A percentile compares a stretch with the other conserved stretches of the same genome.
phyloP scores from a whole-genome alignment of 35 echinoderm and acorn worm species.

The Ophiothrix spiculata region DNA sequence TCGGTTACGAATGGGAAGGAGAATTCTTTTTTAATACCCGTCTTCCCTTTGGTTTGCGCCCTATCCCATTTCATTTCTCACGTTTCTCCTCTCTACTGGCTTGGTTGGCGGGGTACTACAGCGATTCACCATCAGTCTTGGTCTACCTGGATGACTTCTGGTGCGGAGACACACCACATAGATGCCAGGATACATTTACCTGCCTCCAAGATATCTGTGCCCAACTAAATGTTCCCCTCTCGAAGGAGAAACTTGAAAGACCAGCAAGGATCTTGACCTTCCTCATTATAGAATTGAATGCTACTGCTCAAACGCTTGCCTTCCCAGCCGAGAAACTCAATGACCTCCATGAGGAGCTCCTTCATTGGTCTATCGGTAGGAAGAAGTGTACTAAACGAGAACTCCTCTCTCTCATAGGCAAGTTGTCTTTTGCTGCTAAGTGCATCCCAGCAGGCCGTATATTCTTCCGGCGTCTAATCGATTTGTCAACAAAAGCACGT shows the following conservation, averaged over 20 bases:
- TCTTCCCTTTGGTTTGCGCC: neutral
- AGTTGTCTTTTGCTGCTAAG: neutral
- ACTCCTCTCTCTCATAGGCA: neutral
- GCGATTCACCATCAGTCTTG: neutral
- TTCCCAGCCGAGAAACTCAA: neutral
- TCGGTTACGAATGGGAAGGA: neutral
- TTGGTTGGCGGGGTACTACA: neutral
- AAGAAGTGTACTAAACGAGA: neutral
- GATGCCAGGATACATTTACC: neutral
- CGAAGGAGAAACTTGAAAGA: neutral
- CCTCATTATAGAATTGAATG: neutral
- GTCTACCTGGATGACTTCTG: neutral
- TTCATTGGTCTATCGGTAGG: neutral
- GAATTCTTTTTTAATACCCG: neutral
- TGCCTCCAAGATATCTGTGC: neutral
- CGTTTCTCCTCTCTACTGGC: neutral
- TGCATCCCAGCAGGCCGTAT: neutral
- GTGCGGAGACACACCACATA: neutral
- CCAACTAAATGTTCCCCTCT: neutral
- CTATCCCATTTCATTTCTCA: neutral
- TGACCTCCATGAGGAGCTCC: neutral
- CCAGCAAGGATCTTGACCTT: neutral
- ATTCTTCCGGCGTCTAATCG: neutral
- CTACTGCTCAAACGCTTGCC: neutral
- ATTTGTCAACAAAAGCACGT: neutral